Conservation (phyloP, 2,888 invertebrate genomes). For the Dolichopus griseipennis region DNA sequence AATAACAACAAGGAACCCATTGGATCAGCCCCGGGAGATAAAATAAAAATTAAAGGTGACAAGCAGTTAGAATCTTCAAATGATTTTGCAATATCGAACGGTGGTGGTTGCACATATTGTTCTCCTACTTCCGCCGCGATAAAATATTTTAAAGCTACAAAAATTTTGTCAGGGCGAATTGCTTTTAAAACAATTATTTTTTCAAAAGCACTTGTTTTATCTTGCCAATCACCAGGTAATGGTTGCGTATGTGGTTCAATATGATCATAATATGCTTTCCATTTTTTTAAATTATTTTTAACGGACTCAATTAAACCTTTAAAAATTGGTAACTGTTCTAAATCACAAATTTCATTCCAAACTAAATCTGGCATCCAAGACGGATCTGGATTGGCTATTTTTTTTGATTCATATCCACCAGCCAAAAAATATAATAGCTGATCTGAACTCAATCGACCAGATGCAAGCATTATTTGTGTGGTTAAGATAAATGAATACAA, state of each 20-base stretch:
- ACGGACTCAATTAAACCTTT: slow-evolving; percentile 56
- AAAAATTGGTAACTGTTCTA: slow-evolving; percentile 57
- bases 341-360: slow-evolving; percentile 73
- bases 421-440: slow-evolving; percentile 73
- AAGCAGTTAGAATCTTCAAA: slow-evolving; percentile 69
- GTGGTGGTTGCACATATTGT: slow-evolving; percentile 77
- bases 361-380: slow-evolving; percentile 70
- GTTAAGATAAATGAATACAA: slow-evolving; percentile 72
- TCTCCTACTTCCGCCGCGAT: slow-evolving; percentile 60
- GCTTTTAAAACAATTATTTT: slow-evolving; percentile 70
- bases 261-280: slow-evolving; percentile 58
- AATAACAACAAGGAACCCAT: slow-evolving; percentile 46
- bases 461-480: slow-evolving; percentile 57
- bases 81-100: slow-evolving; percentile 70
- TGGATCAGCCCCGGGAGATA: slow-evolving; percentile 87
- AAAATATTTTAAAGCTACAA: slow-evolving; percentile 68
- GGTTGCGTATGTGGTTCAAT: slow-evolving; percentile 57
- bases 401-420: slow-evolving; percentile 42
- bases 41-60: slow-evolving; percentile 76
- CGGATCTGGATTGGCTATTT: slow-evolving; percentile 58
- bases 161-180: slow-evolving; percentile 75
- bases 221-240: slow-evolving; percentile 59
- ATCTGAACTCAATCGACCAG: slow-evolving; percentile 48
- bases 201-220: slow-evolving; percentile 59
- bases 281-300: slow-evolving; percentile 45